These are phyloP conservation scores for Cordilura impudica DNA, from an alignment of 2,888 invertebrate genomes.

Conservation along the genomic window DNA sequence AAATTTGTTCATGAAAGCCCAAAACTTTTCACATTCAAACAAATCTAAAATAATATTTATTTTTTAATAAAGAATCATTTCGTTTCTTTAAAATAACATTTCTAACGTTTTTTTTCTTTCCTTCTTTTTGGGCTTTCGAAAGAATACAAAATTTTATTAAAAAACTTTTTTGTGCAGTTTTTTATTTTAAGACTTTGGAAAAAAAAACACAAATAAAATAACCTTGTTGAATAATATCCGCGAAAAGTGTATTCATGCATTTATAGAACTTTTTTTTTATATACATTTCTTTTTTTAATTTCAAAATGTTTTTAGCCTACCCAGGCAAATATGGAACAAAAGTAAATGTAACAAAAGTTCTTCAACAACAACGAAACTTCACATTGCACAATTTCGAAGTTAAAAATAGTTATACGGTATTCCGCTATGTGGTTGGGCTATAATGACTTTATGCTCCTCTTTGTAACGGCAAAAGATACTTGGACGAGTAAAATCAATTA, in stretches of 20 bases:
- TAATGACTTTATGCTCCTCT: too few species aligned
- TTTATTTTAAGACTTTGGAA: neutral
- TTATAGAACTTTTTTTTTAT: neutral
- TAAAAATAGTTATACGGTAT: too few species aligned
- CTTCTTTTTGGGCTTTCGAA: neutral
- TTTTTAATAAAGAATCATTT: neutral
- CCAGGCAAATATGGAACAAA: neutral
- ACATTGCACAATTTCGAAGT: conserved; percentile 3
- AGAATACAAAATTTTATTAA: conserved; percentile 54
- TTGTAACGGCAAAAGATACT: too few species aligned
- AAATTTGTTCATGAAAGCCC: neutral
- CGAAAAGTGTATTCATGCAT: conserved; percentile 19
- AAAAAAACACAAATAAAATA: neutral
- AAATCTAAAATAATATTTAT: neutral
- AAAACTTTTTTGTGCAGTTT: conserved; percentile 26
- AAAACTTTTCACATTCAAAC: neutral
- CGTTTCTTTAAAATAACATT: neutral
- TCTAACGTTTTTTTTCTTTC: neutral
- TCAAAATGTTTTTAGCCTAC: conserved; percentile 5
- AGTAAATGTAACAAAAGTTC: neutral
- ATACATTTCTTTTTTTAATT: conserved; percentile 2
- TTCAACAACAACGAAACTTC: neutral
- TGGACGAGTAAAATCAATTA: too few species aligned
- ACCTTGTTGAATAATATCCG: neutral
- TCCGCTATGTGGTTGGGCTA: too few species aligned